Evolutionary conservation across 2,113 vertebrate species (phyloP), one percentile per base, ranked within the genome.

Genomic region (Nesogale talazaci): DNA sequence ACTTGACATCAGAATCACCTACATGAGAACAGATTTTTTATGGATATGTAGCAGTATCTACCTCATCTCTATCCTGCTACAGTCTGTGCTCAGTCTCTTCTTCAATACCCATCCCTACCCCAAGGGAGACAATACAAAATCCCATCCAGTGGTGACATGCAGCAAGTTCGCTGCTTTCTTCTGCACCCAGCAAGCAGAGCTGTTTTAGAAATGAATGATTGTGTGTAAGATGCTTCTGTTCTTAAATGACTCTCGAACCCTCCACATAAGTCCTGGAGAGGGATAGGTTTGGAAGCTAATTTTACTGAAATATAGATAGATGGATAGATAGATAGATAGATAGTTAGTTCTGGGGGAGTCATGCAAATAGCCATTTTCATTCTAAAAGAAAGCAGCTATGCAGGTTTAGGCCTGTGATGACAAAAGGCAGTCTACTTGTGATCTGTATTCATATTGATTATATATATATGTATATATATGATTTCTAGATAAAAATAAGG

Each of bases 271-370:
- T 38, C 38, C 78, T 63, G 67, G 38, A 16, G 5, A 15, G 40
- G 16, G 22, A 17, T 27, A 57, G 31, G 31, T 70, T 52, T 4
- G 38, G 27, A 87, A 74, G 34, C 29, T 57, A 25, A 67, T 57
- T 75, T 81, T 65, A 52, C 78, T 83, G 40, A 87, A 92, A 92
- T 74, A 25, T 87, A 86, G 10, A 56, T 14, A 65, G n/a, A n/a
- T n/a, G n/a, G n/a, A n/a, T n/a, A n/a, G n/a, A n/a, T n/a, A n/a
- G n/a, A n/a, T n/a, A n/a, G n/a, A n/a, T n/a, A n/a, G n/a, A n/a
- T n/a, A n/a, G n/a, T n/a, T n/a, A n/a, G n/a, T n/a, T n/a, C n/a
- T 14, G 42, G 74, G 17, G 31, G 17, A 19, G 27, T 4, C 72
- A 38, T 20, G 57, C 25, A 6, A 42, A 15, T 16, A 29, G 75